These are phyloP conservation scores for Platichthys stellatus DNA, from an alignment of 2,113 vertebrate species.

Conservation along the genomic window DNA sequence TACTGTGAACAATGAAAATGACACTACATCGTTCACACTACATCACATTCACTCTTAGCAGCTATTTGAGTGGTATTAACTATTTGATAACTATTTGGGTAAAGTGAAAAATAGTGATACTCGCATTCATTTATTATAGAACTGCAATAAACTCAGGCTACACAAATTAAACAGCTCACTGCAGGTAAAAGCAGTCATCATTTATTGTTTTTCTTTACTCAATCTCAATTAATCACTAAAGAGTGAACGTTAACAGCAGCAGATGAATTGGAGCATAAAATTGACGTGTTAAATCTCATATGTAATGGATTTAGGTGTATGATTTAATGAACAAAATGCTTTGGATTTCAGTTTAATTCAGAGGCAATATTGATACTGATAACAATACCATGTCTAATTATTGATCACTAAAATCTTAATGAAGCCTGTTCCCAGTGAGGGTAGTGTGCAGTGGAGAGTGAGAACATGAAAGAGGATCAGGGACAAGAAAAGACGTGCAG, in stretches of 20 bases:
- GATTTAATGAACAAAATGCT: background rate
- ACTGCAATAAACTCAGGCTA: background rate
- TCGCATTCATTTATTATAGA: background rate
- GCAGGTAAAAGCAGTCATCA: background rate
- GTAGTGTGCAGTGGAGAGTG: background rate
- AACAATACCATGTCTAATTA: background rate
- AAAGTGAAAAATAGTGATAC: background rate
- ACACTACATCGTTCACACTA: no score
- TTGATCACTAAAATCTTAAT: background rate
- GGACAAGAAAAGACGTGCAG: background rate
- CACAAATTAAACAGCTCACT: background rate
- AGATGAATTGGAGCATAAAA: background rate
- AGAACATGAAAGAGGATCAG: background rate
- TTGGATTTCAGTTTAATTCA: background rate
- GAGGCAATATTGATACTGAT: background rate
- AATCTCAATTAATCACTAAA: constrained; percentile 19
- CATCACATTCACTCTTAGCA: no score
- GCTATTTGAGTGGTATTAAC: no score
- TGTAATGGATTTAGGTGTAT: background rate
- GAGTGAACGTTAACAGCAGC: background rate
- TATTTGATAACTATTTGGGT: no score
- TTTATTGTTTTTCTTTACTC: background rate
- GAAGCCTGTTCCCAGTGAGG: background rate
- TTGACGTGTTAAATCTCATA: constrained; percentile 5
- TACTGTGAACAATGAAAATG: no score